A percentile compares a stretch with the other conserved stretches of the same genome.
Evolutionary conservation across 2,888 invertebrate species (phyloP).

Genomic region (Catocala sponsa): DNA sequence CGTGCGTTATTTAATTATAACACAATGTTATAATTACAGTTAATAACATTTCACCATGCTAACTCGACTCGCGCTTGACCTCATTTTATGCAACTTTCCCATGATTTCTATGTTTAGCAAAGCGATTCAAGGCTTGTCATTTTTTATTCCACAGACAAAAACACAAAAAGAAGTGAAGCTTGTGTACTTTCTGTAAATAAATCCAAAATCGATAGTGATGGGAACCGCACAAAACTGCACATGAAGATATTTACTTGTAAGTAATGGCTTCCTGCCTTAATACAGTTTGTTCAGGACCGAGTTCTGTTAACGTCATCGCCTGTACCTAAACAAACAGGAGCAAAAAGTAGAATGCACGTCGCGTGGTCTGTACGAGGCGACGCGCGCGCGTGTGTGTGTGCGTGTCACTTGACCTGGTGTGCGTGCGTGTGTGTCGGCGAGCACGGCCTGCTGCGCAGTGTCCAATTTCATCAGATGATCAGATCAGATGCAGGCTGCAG

Average conservation of each 20-base stretch:
- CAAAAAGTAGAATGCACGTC: slow-evolving; percentile 27
- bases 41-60: slow-evolving; percentile 9
- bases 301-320: slow-evolving; percentile 31
- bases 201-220: neutral
- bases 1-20: neutral
- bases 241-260: neutral
- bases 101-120: slow-evolving; percentile 17
- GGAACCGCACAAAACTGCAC: neutral
- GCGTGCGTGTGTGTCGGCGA: slow-evolving; percentile 19
- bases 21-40: slow-evolving; percentile 12
- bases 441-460: slow-evolving; percentile 37
- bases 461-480: slow-evolving; percentile 49
- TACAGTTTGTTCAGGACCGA: slow-evolving; percentile 7
- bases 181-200: slow-evolving; percentile 8
- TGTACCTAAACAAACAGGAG: slow-evolving; percentile 50
- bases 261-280: slow-evolving; percentile 11
- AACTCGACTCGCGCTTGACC: slow-evolving; percentile 17
- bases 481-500: slow-evolving; percentile 43
- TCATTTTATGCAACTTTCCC: slow-evolving; percentile 24
- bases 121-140: slow-evolving; percentile 12
- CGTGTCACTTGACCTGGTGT: slow-evolving; percentile 30
- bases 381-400: slow-evolving; percentile 21
- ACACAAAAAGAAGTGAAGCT: neutral
- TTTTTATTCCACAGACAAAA: neutral
- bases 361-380: slow-evolving; percentile 19